phyloP scores from a whole-genome alignment of 2,888 invertebrate species.

The Nasonia oneida region DNA sequence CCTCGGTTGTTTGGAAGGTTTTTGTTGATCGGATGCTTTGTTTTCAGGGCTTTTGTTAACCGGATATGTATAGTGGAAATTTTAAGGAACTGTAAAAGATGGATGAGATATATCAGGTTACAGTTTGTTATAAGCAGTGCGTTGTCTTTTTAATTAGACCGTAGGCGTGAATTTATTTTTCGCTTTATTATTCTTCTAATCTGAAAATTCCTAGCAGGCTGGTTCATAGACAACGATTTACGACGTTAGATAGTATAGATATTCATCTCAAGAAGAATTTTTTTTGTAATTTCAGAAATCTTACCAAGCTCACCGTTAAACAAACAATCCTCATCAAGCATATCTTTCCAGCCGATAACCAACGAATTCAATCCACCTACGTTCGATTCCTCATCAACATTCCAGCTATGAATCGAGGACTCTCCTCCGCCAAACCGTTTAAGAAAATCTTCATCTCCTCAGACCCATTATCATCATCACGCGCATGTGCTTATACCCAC shows the following conservation, averaged over 20 bases:
- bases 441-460: conserved; percentile 15
- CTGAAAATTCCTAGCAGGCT: too few relatives aligned
- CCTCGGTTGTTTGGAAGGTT: conserved; percentile 11
- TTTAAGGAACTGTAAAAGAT: too few relatives aligned
- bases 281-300: too few relatives aligned
- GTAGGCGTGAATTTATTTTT: too few relatives aligned
- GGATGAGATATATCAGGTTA: too few relatives aligned
- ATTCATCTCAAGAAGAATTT: too few relatives aligned
- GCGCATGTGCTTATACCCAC: background rate
- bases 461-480: background rate
- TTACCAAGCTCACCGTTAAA: too few relatives aligned
- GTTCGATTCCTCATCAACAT: background rate
- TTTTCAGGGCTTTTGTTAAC: background rate
- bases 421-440: background rate
- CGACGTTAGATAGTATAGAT: too few relatives aligned
- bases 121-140: too few relatives aligned
- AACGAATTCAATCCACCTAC: background rate
- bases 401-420: background rate
- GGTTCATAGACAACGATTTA: too few relatives aligned
- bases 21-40: conserved; percentile 15
- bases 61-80: background rate
- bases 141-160: too few relatives aligned
- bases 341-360: background rate
- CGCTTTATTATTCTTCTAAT: too few relatives aligned
- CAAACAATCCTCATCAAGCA: background rate